A percentile compares a stretch with the other conserved stretches of the same genome.
These are phyloP conservation scores for Helicoverpa armigera DNA, from an alignment of 1,140 invertebrate species.

Conservation along the genomic window DNA sequence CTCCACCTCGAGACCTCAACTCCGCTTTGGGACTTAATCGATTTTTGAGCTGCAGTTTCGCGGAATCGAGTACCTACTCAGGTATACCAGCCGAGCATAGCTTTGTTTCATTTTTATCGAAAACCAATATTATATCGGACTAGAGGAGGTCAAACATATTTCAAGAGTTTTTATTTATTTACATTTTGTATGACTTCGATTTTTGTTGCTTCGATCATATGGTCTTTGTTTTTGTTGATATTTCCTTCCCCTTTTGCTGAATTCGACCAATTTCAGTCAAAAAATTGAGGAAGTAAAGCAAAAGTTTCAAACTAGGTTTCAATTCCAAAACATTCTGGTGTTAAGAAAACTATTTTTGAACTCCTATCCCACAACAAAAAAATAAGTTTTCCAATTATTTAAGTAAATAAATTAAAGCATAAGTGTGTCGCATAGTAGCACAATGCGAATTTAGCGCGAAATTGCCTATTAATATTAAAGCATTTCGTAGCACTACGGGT, in stretches of 20 bases:
- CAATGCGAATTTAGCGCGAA: slow-evolving; percentile 30
- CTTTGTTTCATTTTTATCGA: slow-evolving; percentile 45
- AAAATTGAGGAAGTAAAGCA: background rate
- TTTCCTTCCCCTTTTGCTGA: background rate
- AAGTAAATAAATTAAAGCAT: slow-evolving; percentile 5
- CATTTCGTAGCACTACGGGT: slow-evolving; percentile 60
- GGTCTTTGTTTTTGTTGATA: background rate
- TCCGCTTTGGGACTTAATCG: slow-evolving; percentile 82
- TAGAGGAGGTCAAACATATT: slow-evolving; percentile 33
- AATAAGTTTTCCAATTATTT: slow-evolving; percentile 31
- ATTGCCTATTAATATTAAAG: slow-evolving; percentile 45
- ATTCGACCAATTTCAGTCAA: background rate
- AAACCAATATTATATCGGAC: slow-evolving; percentile 25
- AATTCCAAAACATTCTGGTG: background rate
- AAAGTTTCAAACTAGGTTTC: background rate
- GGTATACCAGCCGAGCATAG: slow-evolving; percentile 49
- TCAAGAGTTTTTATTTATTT: background rate
- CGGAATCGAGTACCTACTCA: slow-evolving; percentile 57
- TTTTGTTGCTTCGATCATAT: background rate
- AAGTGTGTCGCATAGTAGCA: slow-evolving; percentile 13
- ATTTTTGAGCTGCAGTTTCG: slow-evolving; percentile 81
- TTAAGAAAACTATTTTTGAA: background rate
- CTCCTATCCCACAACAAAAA: background rate
- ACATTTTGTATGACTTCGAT: slow-evolving; percentile 8
- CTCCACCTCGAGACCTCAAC: slow-evolving; percentile 84